These are phyloP conservation scores for Heliconius congener DNA, from an alignment of 1,140 invertebrate genomes.

Conservation along the genomic window DNA sequence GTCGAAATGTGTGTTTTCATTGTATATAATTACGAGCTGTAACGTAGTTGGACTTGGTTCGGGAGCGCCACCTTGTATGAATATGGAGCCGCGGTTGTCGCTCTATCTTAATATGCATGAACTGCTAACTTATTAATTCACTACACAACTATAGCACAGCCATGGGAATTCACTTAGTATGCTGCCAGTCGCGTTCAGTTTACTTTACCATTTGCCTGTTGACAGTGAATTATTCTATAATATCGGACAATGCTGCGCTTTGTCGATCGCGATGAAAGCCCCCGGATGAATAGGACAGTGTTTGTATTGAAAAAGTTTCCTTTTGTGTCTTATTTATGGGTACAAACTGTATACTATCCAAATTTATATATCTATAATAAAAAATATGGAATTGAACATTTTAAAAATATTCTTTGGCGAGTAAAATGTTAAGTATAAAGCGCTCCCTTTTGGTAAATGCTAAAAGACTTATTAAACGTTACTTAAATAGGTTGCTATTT, in stretches of 20 bases:
- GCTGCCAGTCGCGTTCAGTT: conserved; percentile 40
- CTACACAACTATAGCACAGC: conserved; percentile 53
- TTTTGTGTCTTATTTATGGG: conserved; percentile 8
- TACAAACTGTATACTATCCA: background rate
- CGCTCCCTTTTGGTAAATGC: background rate
- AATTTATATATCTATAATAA: background rate
- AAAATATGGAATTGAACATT: background rate
- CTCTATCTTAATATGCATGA: conserved; percentile 62
- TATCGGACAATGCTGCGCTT: conserved; percentile 44
- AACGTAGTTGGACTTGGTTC: conserved; percentile 28
- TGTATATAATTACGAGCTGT: conserved; percentile 36
- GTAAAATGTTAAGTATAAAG: background rate
- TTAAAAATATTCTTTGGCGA: background rate
- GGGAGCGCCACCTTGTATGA: conserved; percentile 44
- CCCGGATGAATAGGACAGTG: conserved; percentile 32
- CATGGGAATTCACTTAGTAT: conserved; percentile 47
- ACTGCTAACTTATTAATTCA: conserved; percentile 65
- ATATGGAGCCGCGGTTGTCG: conserved; percentile 56
- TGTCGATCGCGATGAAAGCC: conserved; percentile 46
- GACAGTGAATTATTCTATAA: conserved; percentile 44
- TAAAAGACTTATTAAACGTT: no score
- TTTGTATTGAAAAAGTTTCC: conserved; percentile 27
- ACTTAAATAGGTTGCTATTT: no score
- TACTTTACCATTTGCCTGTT: conserved; percentile 48
- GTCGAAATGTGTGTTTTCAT: conserved; percentile 28